Conservation (phyloP, 2,797 vertebrate genomes). For the Australoheros facetus region DNA sequence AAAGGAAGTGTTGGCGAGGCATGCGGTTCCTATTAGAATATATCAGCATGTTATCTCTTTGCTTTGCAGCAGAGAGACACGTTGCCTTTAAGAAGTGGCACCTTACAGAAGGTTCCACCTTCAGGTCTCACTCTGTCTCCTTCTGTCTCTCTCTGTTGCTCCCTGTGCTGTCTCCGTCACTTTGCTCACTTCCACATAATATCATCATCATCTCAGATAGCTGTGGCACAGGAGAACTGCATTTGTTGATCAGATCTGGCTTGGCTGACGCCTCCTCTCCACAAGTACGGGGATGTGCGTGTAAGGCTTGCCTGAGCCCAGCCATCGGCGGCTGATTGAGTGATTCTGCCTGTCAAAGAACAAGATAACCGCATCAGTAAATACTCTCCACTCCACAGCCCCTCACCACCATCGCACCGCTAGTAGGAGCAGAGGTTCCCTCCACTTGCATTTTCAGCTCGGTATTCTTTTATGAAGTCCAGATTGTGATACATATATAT, state of each 20-base stretch:
- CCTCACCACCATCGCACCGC: slow-evolving; percentile 79
- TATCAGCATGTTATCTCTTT: slow-evolving; percentile 38
- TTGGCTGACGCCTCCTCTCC: slow-evolving; percentile 88
- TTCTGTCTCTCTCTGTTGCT: slow-evolving; percentile 35
- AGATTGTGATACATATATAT: slow-evolving; percentile 18
- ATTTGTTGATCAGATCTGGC: slow-evolving; percentile 98
- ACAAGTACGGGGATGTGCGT: slow-evolving; percentile 86
- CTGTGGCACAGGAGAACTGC: slow-evolving; percentile 90
- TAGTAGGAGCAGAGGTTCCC: slow-evolving; percentile 59
- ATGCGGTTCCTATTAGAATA: slow-evolving; percentile 53
- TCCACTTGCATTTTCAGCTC: slow-evolving; percentile 69
- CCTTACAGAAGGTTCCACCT: slow-evolving; percentile 82
- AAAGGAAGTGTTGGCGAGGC: slow-evolving; percentile 48
- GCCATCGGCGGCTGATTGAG: slow-evolving; percentile 86
- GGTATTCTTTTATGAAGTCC: background rate
- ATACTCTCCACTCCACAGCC: slow-evolving; percentile 87
- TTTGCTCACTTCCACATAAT: slow-evolving; percentile 93
- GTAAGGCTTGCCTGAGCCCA: slow-evolving; percentile 84
- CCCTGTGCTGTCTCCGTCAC: slow-evolving; percentile 87
- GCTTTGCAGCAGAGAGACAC: slow-evolving; percentile 64
- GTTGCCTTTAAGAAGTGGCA: slow-evolving; percentile 70
- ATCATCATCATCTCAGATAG: slow-evolving; percentile 98
- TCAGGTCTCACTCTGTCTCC: slow-evolving; percentile 73
- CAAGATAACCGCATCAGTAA: slow-evolving; percentile 98
- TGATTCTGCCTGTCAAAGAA: slow-evolving; percentile 95